Evolutionary conservation across 1,140 invertebrate species (phyloP).

Genomic region (Apis laboriosa): DNA sequence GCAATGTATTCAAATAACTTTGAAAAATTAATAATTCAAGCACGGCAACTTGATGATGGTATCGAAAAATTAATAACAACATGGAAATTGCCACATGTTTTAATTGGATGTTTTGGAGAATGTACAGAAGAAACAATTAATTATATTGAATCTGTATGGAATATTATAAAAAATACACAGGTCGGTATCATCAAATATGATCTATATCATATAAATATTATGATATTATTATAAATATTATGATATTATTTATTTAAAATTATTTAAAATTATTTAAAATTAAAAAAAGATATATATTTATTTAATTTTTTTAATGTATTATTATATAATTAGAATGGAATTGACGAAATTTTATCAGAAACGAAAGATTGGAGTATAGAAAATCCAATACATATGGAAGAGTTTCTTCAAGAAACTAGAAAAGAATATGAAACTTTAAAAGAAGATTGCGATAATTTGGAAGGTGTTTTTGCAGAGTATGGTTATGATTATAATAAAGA

Average conservation of each 20-base stretch:
- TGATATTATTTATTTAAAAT: not conserved
- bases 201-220: not conserved
- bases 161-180: slow-evolving; percentile 10
- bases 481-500: slow-evolving; percentile 39
- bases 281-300: not conserved
- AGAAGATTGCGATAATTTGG: slow-evolving; percentile 34
- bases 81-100: slow-evolving; percentile 44
- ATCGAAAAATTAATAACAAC: slow-evolving; percentile 26
- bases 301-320: not conserved
- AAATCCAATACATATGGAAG: slow-evolving; percentile 1
- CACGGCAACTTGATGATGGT: slow-evolving; percentile 43
- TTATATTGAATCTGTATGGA: slow-evolving; percentile 22
- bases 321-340: slow-evolving; percentile 23
- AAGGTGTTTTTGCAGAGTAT: slow-evolving; percentile 53
- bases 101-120: slow-evolving; percentile 45
- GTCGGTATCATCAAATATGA: slow-evolving; percentile 2
- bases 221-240: not conserved
- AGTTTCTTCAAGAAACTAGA: slow-evolving; percentile 20
- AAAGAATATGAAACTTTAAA: slow-evolving; percentile 43
- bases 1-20: slow-evolving; percentile 41
- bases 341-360: slow-evolving; percentile 14
- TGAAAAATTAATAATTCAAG: slow-evolving; percentile 14
- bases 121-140: slow-evolving; percentile 20
- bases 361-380: not conserved
- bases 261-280: not conserved